Conservation (phyloP, 2,888 invertebrate genomes). For the Plutella xylostella region DNA sequence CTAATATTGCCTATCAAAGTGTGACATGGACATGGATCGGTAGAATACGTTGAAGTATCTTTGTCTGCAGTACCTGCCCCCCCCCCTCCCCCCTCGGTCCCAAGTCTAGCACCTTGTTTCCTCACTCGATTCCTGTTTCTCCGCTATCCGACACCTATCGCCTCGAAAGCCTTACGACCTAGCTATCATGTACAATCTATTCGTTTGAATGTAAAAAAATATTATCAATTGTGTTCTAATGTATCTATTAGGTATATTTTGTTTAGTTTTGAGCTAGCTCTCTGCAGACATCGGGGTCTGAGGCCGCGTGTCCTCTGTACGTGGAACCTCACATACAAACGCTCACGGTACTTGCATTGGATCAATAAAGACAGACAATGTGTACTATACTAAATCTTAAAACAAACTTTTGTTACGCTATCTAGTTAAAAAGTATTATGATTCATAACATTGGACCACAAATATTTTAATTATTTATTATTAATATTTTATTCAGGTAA, state of each 20-base stretch:
- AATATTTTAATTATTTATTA: conserved; percentile 61
- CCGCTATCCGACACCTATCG: not conserved
- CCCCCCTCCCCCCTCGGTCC: conserved; percentile 28
- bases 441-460: conserved; percentile 70
- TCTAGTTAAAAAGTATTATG: conserved; percentile 62
- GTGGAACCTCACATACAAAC: not conserved
- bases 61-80: too few species aligned
- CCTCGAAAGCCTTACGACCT: not conserved
- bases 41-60: conserved; percentile 10
- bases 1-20: conserved; percentile 11
- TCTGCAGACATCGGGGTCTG: not conserved
- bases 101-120: conserved; percentile 44
- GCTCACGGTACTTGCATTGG: not conserved
- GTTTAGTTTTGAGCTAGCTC: conserved; percentile 2
- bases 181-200: conserved; percentile 1
- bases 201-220: conserved; percentile 9
- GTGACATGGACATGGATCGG: too few species aligned
- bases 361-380: conserved; percentile 14
- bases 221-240: conserved; percentile 1
- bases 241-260: too few species aligned
- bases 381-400: conserved; percentile 46
- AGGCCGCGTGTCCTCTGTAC: not conserved
- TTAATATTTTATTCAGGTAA: conserved; percentile 68
- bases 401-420: conserved; percentile 50
- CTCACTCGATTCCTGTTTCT: conserved; percentile 1